Evolutionary conservation across 2,113 vertebrate species (phyloP).

Genomic region (Apeltes quadracus): DNA sequence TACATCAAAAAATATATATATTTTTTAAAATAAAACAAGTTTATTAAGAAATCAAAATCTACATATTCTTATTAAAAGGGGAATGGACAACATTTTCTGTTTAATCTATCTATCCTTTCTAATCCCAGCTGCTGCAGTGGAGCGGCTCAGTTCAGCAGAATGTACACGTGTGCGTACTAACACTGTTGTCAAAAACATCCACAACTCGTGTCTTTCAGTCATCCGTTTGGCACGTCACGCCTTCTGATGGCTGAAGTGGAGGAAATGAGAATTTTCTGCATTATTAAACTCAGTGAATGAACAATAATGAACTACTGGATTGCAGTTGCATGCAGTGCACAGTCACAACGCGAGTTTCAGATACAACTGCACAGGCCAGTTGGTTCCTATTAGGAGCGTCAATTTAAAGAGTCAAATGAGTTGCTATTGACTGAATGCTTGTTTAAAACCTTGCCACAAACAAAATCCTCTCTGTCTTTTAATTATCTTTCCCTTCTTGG

Average conservation of each 20-base stretch:
- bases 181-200: conserved; percentile 1
- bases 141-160: not conserved
- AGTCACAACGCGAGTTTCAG: conserved; percentile 12
- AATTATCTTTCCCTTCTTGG: conserved; percentile 54
- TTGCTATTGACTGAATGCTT: conserved; percentile 43
- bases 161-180: not conserved
- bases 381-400: conserved; percentile 40
- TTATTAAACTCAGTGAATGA: conserved; percentile 69
- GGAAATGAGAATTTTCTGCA: conserved; percentile 73
- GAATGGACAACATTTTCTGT: not conserved
- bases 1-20: too few relatives aligned
- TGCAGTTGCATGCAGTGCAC: conserved; percentile 36
- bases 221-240: conserved; percentile 46
- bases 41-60: not conserved
- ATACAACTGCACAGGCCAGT: conserved; percentile 38
- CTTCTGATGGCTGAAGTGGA: conserved; percentile 51
- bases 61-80: not conserved
- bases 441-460: conserved; percentile 54
- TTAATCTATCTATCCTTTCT: not conserved
- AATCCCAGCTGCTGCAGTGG: not conserved
- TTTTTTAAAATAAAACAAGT: too few relatives aligned
- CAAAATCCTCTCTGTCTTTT: conserved; percentile 48
- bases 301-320: conserved; percentile 67
- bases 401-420: conserved; percentile 62
- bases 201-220: conserved; percentile 26